phyloP scores from a whole-genome alignment of 2,113 vertebrate genomes.

The Thunnus thynnus region DNA sequence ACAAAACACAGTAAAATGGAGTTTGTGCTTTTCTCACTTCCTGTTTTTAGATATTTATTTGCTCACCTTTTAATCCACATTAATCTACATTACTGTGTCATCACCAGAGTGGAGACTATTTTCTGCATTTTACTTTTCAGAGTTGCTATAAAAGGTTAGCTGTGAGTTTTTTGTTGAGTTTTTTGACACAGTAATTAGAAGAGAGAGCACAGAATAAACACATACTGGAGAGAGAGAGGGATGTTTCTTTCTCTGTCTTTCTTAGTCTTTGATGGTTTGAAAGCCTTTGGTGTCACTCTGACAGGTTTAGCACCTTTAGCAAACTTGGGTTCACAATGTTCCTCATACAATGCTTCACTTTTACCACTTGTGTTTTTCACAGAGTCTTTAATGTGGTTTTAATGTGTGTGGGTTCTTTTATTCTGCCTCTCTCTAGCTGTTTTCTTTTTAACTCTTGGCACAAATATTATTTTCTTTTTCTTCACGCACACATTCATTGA shows the following conservation, averaged over 20 bases:
- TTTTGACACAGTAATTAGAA: slow-evolving; percentile 44
- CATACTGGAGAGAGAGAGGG: slow-evolving; percentile 15
- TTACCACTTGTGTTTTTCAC: slow-evolving; percentile 18
- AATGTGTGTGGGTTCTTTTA: not conserved
- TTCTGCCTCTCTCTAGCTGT: not conserved
- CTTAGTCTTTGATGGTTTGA: slow-evolving; percentile 21
- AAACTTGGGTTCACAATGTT: slow-evolving; percentile 18
- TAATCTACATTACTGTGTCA: slow-evolving; percentile 18
- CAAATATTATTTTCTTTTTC: slow-evolving; percentile 7
- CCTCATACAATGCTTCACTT: slow-evolving; percentile 12
- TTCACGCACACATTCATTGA: not conserved
- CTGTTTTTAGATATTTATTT: not conserved
- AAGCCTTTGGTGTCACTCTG: slow-evolving; percentile 18
- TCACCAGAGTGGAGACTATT: slow-evolving; percentile 18
- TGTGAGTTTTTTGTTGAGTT: not conserved
- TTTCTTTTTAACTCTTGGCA: not conserved
- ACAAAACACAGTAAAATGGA: not conserved
- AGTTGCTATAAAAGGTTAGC: slow-evolving; percentile 37
- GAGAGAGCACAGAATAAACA: slow-evolving; percentile 32
- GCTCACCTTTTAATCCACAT: not conserved
- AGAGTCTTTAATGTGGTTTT: not conserved
- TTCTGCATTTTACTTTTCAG: slow-evolving; percentile 40
- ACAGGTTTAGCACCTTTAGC: slow-evolving; percentile 36
- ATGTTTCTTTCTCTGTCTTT: slow-evolving; percentile 17
- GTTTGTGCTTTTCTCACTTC: not conserved